Percentiles rank a stretch among this genome's conserved stretches.
Conservation (phyloP, 2,113 vertebrate genomes). For the Melanostigma gelatinosum region DNA sequence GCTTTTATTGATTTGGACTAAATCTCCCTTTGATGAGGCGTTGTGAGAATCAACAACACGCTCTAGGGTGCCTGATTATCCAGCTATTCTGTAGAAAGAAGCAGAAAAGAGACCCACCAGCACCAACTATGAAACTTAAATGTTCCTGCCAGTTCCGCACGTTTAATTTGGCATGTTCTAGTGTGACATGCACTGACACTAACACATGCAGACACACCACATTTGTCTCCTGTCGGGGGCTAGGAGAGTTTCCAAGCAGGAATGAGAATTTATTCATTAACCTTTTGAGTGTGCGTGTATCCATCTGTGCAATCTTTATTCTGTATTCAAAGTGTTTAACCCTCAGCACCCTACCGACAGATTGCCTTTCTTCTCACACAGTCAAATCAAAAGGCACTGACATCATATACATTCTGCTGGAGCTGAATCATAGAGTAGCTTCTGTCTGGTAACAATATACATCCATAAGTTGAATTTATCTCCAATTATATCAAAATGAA, state of each 20-base stretch:
- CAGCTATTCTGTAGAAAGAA: slow-evolving; percentile 5
- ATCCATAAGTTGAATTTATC: neutral
- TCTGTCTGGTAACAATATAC: neutral
- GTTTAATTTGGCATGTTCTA: slow-evolving; percentile 25
- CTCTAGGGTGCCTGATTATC: slow-evolving; percentile 21
- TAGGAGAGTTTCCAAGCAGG: neutral
- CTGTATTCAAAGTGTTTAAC: slow-evolving; percentile 1
- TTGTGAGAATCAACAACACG: slow-evolving; percentile 38
- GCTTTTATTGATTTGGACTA: slow-evolving; percentile 60
- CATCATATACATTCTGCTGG: neutral
- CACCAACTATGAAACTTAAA: neutral
- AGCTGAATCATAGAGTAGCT: neutral
- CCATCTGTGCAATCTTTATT: slow-evolving; percentile 1
- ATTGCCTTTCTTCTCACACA: neutral
- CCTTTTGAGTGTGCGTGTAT: neutral
- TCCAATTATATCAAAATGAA: neutral
- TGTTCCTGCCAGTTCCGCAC: neutral
- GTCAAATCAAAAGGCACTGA: neutral
- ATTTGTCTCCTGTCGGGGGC: neutral
- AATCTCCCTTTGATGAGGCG: slow-evolving; percentile 55
- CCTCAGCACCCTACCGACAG: neutral
- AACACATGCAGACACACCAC: slow-evolving; percentile 1
- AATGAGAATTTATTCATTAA: slow-evolving; percentile 24
- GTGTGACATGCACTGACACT: slow-evolving; percentile 1
- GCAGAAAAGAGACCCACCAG: neutral